phyloP scores from a whole-genome alignment of 2,113 vertebrate species.

The Xerus inauris region DNA sequence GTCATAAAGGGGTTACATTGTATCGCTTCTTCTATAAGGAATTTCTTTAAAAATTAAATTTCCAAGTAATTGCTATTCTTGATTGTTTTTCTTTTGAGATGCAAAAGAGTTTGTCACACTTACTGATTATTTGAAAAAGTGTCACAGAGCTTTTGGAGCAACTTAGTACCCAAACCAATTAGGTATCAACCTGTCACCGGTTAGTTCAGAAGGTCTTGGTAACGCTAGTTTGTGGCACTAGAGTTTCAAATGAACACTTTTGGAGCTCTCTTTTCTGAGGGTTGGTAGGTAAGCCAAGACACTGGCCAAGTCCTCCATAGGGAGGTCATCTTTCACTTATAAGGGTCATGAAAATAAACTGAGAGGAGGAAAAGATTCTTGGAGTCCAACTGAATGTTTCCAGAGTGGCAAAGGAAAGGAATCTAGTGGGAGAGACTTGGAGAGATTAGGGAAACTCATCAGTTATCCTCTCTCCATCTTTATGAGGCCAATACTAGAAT shows the following conservation, averaged over 20 bases:
- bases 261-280: not conserved
- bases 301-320: not conserved
- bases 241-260: not conserved
- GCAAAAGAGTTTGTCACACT: not conserved
- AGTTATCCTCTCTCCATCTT: not conserved
- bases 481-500: not conserved
- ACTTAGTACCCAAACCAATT: not conserved
- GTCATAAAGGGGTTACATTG: not conserved
- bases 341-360: not conserved
- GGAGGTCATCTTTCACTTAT: not conserved
- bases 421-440: not conserved
- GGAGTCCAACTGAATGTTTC: not conserved
- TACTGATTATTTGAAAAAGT: not conserved
- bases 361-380: not conserved
- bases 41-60: conserved; percentile 50
- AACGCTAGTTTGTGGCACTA: not conserved
- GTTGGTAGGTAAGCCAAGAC: not conserved
- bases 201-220: not conserved
- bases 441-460: not conserved
- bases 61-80: not conserved
- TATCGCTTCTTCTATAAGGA: not conserved
- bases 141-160: not conserved
- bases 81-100: not conserved
- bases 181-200: not conserved
- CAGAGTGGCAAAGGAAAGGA: not conserved